Evolutionary conservation across 2,888 invertebrate species (phyloP).

Genomic region (Rhingia rostrata): DNA sequence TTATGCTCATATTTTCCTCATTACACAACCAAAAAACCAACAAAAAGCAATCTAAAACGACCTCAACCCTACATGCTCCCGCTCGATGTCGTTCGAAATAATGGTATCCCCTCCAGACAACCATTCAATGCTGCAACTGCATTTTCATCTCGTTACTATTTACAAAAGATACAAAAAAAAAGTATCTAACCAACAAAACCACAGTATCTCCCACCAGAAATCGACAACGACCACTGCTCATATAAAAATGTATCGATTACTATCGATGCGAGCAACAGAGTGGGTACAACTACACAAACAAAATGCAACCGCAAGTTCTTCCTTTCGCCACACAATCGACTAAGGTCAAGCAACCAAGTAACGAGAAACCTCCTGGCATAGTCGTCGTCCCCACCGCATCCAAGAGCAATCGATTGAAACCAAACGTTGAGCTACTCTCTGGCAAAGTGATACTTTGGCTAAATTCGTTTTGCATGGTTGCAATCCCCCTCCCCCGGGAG

Average conservation of each 20-base stretch:
- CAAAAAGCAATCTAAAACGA: not conserved
- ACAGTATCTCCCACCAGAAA: slow-evolving; percentile 5
- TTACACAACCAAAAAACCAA: slow-evolving; percentile 5
- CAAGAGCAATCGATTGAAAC: slow-evolving; percentile 22
- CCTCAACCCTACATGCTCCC: not conserved
- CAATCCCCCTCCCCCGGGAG: not conserved
- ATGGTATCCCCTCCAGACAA: not conserved
- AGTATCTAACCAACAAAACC: slow-evolving; percentile 7
- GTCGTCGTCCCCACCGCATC: not conserved
- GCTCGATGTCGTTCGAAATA: no score
- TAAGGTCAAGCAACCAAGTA: slow-evolving; percentile 52
- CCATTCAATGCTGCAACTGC: slow-evolving; percentile 6
- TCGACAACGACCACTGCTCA: slow-evolving; percentile 22
- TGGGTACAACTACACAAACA: not conserved
- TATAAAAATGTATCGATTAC: slow-evolving; percentile 52
- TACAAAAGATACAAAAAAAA: not conserved
- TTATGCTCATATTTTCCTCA: not conserved
- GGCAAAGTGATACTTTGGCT: slow-evolving; percentile 57
- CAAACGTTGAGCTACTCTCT: slow-evolving; percentile 29
- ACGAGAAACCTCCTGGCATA: slow-evolving; percentile 2
- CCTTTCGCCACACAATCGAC: not conserved
- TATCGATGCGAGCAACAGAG: slow-evolving; percentile 1
- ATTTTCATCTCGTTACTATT: slow-evolving; percentile 34
- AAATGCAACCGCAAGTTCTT: slow-evolving; percentile 14
- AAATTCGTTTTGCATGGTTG: slow-evolving; percentile 39